A percentile compares a stretch with the other conserved stretches of the same genome.
These are phyloP conservation scores for Lophius piscatorius DNA, from an alignment of 2,113 vertebrate species.

Conservation along the genomic window DNA sequence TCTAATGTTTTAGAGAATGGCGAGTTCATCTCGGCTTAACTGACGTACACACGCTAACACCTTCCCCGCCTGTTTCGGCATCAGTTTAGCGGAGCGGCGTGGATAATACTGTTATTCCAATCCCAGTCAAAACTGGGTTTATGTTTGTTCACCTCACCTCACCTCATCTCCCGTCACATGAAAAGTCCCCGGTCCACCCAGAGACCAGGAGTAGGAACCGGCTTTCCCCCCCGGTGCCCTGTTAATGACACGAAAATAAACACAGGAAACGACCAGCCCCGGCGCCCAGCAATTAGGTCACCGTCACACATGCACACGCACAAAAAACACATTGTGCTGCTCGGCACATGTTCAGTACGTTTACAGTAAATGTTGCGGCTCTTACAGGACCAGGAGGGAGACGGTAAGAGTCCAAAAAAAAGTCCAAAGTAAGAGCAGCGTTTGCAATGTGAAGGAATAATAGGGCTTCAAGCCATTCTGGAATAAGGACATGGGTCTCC, in stretches of 20 bases:
- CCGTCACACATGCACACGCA: slow-evolving; percentile 39
- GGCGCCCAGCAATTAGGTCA: slow-evolving; percentile 72
- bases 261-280: slow-evolving; percentile 66
- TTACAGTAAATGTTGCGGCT: slow-evolving; percentile 48
- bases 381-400: slow-evolving; percentile 11
- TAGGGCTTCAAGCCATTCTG: too few species aligned
- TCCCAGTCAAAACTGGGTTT: slow-evolving; percentile 30
- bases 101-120: slow-evolving; percentile 33
- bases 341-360: slow-evolving; percentile 40
- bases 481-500: too few species aligned
- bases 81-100: slow-evolving; percentile 19
- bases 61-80: too few species aligned
- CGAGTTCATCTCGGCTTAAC: too few species aligned
- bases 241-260: slow-evolving; percentile 75
- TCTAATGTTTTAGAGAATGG: too few species aligned
- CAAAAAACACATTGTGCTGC: slow-evolving; percentile 46
- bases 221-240: slow-evolving; percentile 30
- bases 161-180: slow-evolving; percentile 33
- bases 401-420: too few species aligned
- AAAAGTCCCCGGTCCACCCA: slow-evolving; percentile 44
- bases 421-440: too few species aligned
- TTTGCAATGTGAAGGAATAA: too few species aligned
- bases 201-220: slow-evolving; percentile 48
- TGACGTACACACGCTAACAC: too few species aligned
- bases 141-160: slow-evolving; percentile 31